Base-by-base conservation (phyloP, 2,888 invertebrate genomes). In the Heliconius erato region DNA sequence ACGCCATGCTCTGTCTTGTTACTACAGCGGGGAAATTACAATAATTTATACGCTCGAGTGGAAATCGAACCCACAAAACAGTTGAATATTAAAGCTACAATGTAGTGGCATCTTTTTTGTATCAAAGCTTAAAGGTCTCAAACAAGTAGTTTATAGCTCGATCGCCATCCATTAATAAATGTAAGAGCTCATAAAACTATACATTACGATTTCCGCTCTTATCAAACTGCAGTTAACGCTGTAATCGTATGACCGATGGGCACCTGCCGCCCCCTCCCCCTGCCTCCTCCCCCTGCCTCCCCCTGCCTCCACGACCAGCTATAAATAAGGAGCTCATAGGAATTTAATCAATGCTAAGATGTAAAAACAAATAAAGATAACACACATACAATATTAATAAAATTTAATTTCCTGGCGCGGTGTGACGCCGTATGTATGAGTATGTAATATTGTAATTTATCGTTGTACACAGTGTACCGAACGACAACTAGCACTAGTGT, bases 141-240 rank as follows among this genome's bases (percentile, higher is more conserved):
- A 65, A 5, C 59, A 19, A 76, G 74, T 16, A 49, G 63, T 74
- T 40, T 5, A n/a, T 59, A 74, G 49, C 63, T 76, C 76, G 74
- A 79, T 74, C 74, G 54, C 79, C 44, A 67, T 59, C 67, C 59
- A 49, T 69, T 83, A 84, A 85, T 81, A 79, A 82, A 84, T 82
- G 80, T 79, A 85, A 82, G 82, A 81, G 74, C 74, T 83, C 83
- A 83, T 85, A 83, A 81, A 80, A 80, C 79, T 78, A 84, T 83
- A 83, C 80, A 82, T 83, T 84, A 84, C 84, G 74, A 79, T 84
- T 81, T 84, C 84, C 84, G 83, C 32, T 79, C 74, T 79, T 83
- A 81, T 83, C 80, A 44, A 69, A 69, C 35, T 59, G 81, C 79
- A 79, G 74, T 79, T 82, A 74, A 77, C 72, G 76, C 63, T 84